These are phyloP conservation scores for Sturnus vulgaris DNA, from an alignment of 2,113 vertebrate species.

Conservation along the genomic window DNA sequence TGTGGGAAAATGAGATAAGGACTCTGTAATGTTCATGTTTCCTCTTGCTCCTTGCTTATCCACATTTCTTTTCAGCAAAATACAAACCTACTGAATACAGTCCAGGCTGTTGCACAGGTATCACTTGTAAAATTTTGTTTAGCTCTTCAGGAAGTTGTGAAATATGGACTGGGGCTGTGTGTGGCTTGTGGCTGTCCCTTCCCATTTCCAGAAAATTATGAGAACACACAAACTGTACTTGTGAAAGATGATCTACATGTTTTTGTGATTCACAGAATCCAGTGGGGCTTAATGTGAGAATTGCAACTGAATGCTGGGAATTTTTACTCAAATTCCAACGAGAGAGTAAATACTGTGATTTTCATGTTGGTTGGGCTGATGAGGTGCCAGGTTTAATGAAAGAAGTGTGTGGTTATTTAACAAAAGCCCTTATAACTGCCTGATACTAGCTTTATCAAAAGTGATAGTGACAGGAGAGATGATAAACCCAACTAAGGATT, in stretches of 20 bases:
- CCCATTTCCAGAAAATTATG: rapidly evolving
- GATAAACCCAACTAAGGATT: background rate
- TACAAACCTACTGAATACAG: background rate
- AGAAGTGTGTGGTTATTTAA: background rate
- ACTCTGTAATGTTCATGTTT: background rate
- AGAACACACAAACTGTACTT: background rate
- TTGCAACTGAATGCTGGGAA: background rate
- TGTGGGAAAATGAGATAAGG: background rate
- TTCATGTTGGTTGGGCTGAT: background rate
- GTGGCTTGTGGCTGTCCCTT: background rate
- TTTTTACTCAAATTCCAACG: background rate
- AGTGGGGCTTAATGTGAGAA: background rate
- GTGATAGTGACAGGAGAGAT: background rate
- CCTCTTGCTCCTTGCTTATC: background rate
- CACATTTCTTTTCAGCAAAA: background rate
- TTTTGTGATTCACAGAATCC: background rate
- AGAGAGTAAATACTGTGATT: background rate
- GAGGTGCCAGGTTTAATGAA: background rate
- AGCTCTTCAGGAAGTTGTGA: background rate
- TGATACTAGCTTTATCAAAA: background rate
- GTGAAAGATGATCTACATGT: background rate
- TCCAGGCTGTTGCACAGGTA: background rate
- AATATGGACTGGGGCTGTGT: background rate
- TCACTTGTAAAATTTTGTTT: background rate
- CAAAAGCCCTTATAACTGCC: background rate